Percentiles rank a stretch among this genome's conserved stretches.
Conservation (phyloP, 2,888 invertebrate genomes). For the Drosophila paranaensis region DNA sequence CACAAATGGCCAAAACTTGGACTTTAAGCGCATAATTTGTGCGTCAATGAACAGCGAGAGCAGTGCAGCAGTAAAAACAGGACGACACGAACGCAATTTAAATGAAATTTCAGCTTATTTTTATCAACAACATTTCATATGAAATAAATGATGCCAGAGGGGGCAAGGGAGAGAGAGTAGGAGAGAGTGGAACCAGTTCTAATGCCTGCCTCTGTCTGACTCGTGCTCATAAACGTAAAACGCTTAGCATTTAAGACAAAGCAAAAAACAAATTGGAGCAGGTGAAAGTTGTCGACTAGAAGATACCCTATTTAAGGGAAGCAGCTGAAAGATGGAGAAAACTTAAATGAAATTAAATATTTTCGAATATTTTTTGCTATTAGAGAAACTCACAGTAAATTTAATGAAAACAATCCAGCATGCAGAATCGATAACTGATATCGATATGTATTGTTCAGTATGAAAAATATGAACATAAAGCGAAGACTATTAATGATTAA, state of each 20-base stretch:
- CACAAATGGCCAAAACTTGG: constrained; percentile 7
- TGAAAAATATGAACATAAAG: neutral
- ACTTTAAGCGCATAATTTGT: constrained; percentile 57
- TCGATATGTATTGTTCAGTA: neutral
- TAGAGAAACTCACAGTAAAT: too few relatives aligned
- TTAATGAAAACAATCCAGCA: too few relatives aligned
- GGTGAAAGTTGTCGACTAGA: neutral
- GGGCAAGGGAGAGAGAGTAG: neutral
- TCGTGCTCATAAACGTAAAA: constrained; percentile 68
- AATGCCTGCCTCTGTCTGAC: constrained; percentile 25
- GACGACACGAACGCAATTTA: constrained; percentile 56
- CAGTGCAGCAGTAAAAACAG: constrained; percentile 17
- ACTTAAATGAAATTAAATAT: too few relatives aligned
- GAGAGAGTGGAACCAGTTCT: neutral
- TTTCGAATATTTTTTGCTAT: neutral
- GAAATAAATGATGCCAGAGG: constrained; percentile 45
- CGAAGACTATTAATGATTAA: neutral
- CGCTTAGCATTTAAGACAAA: constrained; percentile 71
- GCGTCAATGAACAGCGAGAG: constrained; percentile 27
- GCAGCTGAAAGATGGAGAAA: neutral
- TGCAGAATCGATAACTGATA: neutral
- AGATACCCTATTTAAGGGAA: neutral
- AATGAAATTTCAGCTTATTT: constrained; percentile 57
- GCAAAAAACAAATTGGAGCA: constrained; percentile 1
- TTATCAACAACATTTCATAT: constrained; percentile 34